A percentile compares a stretch with the other conserved stretches of the same genome.
Conservation (phyloP, 2,113 vertebrate genomes). For the Brevimyrus niger region DNA sequence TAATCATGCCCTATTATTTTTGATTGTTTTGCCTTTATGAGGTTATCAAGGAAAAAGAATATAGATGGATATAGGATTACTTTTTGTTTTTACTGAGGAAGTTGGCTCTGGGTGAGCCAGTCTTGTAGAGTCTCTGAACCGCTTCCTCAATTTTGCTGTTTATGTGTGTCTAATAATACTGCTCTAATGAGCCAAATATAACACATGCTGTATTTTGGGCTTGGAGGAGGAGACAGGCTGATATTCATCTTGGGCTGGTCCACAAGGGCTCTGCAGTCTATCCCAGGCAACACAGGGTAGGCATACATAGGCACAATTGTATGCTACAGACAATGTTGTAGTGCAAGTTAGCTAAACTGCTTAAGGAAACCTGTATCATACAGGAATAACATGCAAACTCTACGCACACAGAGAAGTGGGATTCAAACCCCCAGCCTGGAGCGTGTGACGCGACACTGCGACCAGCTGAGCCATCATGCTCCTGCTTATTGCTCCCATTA, state of each 20-base stretch:
- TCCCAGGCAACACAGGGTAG: slow-evolving; percentile 2
- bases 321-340: background rate
- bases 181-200: slow-evolving; percentile 43
- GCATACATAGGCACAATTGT: background rate
- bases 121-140: slow-evolving; percentile 21
- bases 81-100: background rate
- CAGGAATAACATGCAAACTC: background rate
- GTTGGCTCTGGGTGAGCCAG: background rate
- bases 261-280: background rate
- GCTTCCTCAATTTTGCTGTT: slow-evolving; percentile 35
- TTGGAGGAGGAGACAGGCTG: background rate
- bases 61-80: background rate
- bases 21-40: background rate
- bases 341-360: background rate
- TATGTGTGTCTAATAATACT: slow-evolving; percentile 43
- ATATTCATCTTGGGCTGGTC: background rate
- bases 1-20: background rate
- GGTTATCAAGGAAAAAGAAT: background rate
- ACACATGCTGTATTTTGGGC: slow-evolving; percentile 8
- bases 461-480: background rate
- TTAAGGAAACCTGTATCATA: background rate
- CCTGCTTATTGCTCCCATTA: slow-evolving; percentile 7
- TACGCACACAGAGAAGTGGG: background rate
- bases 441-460: background rate
- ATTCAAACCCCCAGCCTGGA: background rate